phyloP scores from a whole-genome alignment of 2,888 invertebrate genomes.

The Labia minor region DNA sequence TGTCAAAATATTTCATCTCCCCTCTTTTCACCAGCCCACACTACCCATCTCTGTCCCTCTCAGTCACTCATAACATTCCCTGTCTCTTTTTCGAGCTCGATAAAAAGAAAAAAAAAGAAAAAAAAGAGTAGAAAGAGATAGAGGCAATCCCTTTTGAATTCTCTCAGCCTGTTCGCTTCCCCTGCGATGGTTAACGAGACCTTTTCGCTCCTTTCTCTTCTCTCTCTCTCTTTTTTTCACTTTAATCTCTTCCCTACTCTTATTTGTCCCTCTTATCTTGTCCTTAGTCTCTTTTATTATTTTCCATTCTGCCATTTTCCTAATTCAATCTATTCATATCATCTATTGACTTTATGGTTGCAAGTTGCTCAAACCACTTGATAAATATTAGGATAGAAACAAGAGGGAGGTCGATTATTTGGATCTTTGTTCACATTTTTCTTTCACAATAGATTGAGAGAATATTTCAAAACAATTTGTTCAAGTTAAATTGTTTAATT shows the following conservation, averaged over 20 bases:
- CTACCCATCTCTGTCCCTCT: neutral
- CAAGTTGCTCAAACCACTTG: too few species aligned
- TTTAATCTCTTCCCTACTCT: neutral
- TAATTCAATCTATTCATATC: neutral
- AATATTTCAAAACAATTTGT: too few species aligned
- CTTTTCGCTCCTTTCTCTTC: neutral
- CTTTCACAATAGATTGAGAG: too few species aligned
- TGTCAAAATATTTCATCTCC: slow-evolving; percentile 13
- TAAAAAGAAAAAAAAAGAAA: neutral
- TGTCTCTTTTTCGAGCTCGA: neutral
- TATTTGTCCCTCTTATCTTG: neutral
- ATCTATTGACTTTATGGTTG: neutral
- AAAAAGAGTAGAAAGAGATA: neutral
- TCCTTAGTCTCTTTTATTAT: too few species aligned
- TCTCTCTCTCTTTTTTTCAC: neutral
- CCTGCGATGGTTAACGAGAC: neutral
- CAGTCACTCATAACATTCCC: neutral
- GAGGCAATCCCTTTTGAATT: neutral
- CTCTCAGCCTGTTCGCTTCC: neutral
- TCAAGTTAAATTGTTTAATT: too few species aligned
- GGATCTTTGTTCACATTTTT: too few species aligned
- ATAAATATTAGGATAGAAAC: too few species aligned
- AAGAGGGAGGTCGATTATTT: too few species aligned
- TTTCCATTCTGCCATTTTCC: neutral
- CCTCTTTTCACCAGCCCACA: neutral